Evolutionary conservation across 2,797 vertebrate genomes (phyloP).

Genomic region (Nothura maculosa): DNA sequence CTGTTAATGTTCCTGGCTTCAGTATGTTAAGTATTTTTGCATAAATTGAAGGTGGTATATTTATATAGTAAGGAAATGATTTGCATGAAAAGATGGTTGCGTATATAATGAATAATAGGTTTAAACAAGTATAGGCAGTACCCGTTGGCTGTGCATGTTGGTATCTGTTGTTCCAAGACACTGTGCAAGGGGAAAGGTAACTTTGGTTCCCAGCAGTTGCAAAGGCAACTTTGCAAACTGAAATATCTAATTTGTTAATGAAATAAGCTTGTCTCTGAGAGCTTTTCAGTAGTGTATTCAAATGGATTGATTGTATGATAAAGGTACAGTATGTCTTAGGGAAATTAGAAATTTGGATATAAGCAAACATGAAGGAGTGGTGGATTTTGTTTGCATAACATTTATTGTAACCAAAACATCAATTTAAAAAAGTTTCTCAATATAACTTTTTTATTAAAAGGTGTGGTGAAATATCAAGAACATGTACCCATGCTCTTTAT

Average conservation of each 20-base stretch:
- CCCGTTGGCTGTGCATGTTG: too few species aligned
- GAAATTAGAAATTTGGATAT: not conserved
- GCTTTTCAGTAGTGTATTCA: not conserved
- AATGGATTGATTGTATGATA: not conserved
- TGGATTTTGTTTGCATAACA: not conserved
- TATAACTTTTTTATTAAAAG: not conserved
- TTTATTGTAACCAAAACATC: not conserved
- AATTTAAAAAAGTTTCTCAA: not conserved
- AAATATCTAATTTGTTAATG: not conserved
- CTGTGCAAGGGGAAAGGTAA: not conserved
- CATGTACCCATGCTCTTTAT: accelerated
- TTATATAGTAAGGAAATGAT: not conserved
- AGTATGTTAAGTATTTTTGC: not conserved
- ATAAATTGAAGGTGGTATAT: not conserved
- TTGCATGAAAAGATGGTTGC: not conserved
- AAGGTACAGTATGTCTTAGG: not conserved
- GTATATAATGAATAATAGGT: not conserved
- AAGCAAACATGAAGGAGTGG: not conserved
- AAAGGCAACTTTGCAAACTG: not conserved
- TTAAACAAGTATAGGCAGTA: not conserved
- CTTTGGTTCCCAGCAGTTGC: not conserved
- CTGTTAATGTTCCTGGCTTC: not conserved
- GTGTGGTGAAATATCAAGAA: not conserved
- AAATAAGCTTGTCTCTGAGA: not conserved
- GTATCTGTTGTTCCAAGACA: too few species aligned